Evolutionary conservation across 2,113 vertebrate genomes (phyloP).

Genomic region (Eptatretus burgeri): DNA sequence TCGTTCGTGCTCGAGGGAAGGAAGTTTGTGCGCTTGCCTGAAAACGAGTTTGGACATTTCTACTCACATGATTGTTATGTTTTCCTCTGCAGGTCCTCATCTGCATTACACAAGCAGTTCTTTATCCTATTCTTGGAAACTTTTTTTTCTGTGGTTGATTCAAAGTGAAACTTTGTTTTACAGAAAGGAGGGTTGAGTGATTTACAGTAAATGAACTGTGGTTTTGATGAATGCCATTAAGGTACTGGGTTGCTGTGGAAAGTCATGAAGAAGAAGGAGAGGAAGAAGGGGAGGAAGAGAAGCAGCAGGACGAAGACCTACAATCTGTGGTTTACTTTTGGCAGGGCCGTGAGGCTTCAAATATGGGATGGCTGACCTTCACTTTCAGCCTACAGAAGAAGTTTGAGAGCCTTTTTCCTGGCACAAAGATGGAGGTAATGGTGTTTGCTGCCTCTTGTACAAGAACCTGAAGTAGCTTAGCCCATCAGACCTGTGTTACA

Average conservation of each 20-base stretch:
- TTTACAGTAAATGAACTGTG: too few species aligned
- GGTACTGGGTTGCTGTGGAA: slow-evolving; percentile 6
- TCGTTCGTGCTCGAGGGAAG: slow-evolving; percentile 2
- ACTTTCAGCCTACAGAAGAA: slow-evolving; percentile 2
- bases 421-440: slow-evolving; percentile 44
- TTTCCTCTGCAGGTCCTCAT: not conserved
- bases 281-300: not conserved
- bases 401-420: not conserved
- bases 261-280: not conserved
- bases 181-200: too few species aligned
- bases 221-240: not conserved
- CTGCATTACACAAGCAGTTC: too few species aligned
- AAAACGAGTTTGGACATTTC: slow-evolving; percentile 4
- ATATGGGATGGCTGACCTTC: slow-evolving; percentile 5
- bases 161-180: too few species aligned
- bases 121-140: too few species aligned
- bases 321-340: slow-evolving; percentile 2
- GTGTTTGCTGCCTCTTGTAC: too few species aligned
- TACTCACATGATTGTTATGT: not conserved
- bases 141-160: too few species aligned
- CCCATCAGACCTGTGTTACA: too few species aligned
- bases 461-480: too few species aligned
- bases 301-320: not conserved
- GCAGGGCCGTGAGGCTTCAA: slow-evolving; percentile 2
- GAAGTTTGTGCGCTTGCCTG: slow-evolving; percentile 1